phyloP scores from a whole-genome alignment of 1,140 invertebrate genomes.

The Drosophila subobscura region DNA sequence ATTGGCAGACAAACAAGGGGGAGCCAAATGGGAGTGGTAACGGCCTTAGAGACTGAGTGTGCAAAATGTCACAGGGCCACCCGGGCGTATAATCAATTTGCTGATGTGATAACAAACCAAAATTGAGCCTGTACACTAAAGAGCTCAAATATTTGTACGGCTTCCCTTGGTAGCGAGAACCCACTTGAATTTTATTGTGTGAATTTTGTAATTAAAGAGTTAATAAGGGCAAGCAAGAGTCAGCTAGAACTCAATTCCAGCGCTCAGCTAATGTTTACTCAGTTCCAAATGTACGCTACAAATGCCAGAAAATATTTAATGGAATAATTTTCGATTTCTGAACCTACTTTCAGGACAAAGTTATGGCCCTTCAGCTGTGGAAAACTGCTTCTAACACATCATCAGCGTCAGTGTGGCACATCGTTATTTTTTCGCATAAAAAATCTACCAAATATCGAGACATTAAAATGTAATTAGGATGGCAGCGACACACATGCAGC shows the following conservation, averaged over 20 bases:
- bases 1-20: slow-evolving; percentile 26
- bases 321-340: no score
- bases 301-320: no score
- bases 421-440: slow-evolving; percentile 31
- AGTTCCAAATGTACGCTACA: no score
- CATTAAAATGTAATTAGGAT: slow-evolving; percentile 68
- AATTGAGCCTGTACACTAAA: slow-evolving; percentile 13
- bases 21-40: not conserved
- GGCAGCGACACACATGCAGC: slow-evolving; percentile 18
- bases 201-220: no score
- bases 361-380: no score
- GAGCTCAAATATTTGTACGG: slow-evolving; percentile 47
- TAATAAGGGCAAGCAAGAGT: no score
- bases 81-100: slow-evolving; percentile 56
- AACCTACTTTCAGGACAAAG: no score
- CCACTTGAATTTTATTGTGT: no score
- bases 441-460: not conserved
- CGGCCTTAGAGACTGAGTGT: slow-evolving; percentile 8
- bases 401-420: slow-evolving; percentile 11
- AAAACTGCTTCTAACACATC: not conserved
- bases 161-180: not conserved
- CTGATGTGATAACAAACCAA: slow-evolving; percentile 49
- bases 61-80: slow-evolving; percentile 33
- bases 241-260: no score
- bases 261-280: no score